phyloP scores from a whole-genome alignment of 2,797 vertebrate species.

The Phyllotis vaccarum region DNA sequence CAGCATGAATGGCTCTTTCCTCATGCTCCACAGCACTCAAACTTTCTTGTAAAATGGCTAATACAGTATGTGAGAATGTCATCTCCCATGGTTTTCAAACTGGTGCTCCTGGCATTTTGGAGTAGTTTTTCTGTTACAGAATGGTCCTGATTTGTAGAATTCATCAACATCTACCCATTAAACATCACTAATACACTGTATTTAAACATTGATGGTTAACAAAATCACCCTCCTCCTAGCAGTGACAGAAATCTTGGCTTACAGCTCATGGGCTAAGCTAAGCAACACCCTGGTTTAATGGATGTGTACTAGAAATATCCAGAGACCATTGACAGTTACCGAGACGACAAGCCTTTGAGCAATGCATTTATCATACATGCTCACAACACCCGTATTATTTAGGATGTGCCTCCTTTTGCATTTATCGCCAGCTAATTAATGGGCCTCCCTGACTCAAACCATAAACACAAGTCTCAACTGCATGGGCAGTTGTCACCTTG shows the following conservation, averaged over 20 bases:
- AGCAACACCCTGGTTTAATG: background rate
- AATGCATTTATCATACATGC: rapidly evolving
- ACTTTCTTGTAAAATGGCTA: background rate
- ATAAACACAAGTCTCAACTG: background rate
- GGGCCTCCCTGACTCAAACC: background rate
- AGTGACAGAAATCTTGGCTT: background rate
- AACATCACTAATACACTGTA: background rate
- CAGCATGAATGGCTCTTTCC: background rate
- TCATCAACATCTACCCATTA: background rate
- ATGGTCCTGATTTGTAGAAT: background rate
- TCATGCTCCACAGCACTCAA: background rate
- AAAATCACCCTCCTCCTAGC: background rate
- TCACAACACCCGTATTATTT: too few species aligned
- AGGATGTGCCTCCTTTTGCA: too few species aligned
- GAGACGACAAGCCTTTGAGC: background rate
- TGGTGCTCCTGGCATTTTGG: background rate
- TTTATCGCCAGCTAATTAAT: background rate
- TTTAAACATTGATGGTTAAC: background rate
- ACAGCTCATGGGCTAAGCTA: background rate
- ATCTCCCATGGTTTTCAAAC: too few species aligned
- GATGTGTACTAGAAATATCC: background rate
- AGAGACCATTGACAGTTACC: background rate
- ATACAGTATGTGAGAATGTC: rapidly evolving
- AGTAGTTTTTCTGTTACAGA: background rate
- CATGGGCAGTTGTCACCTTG: background rate